phyloP scores from a whole-genome alignment of 2,888 invertebrate genomes.

The Drosophila tanythrix region DNA sequence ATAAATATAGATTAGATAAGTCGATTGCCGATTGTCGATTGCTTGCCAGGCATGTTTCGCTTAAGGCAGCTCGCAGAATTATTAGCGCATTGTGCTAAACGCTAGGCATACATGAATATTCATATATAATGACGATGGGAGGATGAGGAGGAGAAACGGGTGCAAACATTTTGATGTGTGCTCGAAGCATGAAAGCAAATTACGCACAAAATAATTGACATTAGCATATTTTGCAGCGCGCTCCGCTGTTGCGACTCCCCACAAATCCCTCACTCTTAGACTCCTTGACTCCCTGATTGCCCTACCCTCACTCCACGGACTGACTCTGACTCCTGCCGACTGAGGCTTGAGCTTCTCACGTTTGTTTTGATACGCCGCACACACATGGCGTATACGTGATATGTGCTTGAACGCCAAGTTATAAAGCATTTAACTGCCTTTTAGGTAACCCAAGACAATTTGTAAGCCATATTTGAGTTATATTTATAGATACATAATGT shows the following conservation, averaged over 20 bases:
- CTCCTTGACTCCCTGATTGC: neutral
- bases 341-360: constrained; percentile 6
- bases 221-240: constrained; percentile 68
- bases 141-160: neutral
- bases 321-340: constrained; percentile 1
- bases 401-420: constrained; percentile 41
- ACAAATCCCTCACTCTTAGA: neutral
- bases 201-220: constrained; percentile 79
- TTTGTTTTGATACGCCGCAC: constrained; percentile 45
- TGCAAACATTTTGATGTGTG: constrained; percentile 51
- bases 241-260: constrained; percentile 6
- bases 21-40: constrained; percentile 19
- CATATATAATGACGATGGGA: constrained; percentile 53
- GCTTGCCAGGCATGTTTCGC: constrained; percentile 40
- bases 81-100: constrained; percentile 45
- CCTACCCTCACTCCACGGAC: neutral
- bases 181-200: constrained; percentile 76
- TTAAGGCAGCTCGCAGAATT: constrained; percentile 45
- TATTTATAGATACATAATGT: constrained; percentile 14
- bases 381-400: constrained; percentile 75
- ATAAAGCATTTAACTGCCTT: constrained; percentile 35
- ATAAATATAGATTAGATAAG: constrained; percentile 72
- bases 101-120: constrained; percentile 61
- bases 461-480: constrained; percentile 32
- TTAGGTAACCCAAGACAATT: constrained; percentile 19